Percentiles rank a stretch among this genome's conserved stretches.
These are phyloP conservation scores for Oscheius sp. DNA, from an alignment of 2,888 invertebrate genomes.

Conservation along the genomic window DNA sequence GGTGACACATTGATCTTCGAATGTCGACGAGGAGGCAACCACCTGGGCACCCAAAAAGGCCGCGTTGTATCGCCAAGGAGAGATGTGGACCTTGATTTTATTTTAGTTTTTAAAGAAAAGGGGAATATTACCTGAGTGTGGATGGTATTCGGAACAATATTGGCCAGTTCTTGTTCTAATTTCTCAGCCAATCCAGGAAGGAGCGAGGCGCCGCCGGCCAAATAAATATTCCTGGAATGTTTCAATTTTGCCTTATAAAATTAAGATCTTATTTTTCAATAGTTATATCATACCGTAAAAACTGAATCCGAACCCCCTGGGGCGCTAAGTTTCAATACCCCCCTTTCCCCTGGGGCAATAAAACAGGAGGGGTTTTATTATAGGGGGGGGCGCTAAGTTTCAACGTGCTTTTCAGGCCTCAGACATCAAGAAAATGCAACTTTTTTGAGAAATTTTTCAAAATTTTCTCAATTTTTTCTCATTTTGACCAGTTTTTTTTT, in stretches of 20 bases:
- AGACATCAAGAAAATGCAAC: no score
- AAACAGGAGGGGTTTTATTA: not conserved
- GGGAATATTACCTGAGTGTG: slow-evolving; percentile 74
- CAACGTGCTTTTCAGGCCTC: no score
- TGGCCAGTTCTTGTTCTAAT: slow-evolving; percentile 77
- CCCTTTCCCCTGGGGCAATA: no score
- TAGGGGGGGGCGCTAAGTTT: no score
- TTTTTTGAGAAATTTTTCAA: no score
- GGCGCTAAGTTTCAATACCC: no score
- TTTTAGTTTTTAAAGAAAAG: not conserved
- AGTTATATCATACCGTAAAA: no score
- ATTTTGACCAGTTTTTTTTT: no score
- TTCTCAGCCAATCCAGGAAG: slow-evolving; percentile 78
- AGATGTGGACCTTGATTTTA: slow-evolving; percentile 58
- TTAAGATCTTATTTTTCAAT: not conserved
- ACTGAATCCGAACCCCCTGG: no score
- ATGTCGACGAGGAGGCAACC: slow-evolving; percentile 59
- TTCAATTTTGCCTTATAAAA: not conserved
- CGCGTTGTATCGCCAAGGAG: slow-evolving; percentile 78
- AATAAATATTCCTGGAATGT: slow-evolving; percentile 76
- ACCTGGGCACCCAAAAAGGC: slow-evolving; percentile 78
- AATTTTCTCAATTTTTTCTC: no score
- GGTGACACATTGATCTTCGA: slow-evolving; percentile 60
- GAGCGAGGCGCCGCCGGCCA: slow-evolving; percentile 78
- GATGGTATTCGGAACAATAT: slow-evolving; percentile 77